Base-by-base conservation (phyloP, 2,888 invertebrate genomes). In the Pseudococcus viburni region DNA sequence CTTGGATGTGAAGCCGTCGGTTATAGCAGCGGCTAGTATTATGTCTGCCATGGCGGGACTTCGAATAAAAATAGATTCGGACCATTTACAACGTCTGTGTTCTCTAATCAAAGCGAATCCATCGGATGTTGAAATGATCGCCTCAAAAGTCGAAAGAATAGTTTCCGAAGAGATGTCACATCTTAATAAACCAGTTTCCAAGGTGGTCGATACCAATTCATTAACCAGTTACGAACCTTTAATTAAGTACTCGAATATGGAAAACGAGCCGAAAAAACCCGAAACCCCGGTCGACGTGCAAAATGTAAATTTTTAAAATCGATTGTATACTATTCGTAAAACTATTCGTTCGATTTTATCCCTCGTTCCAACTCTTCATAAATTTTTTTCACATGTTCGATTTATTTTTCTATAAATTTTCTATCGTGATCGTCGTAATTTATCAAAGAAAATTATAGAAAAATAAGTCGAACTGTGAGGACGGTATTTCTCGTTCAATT, bases 251-350 rank as follows among this genome's bases (percentile, higher is more conserved):
- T 12, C 39, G 85, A 64, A 26, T n/a, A 17, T 59, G 39, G 85
- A 51, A 33, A 59, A 51, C 59, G 59, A 51, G 73, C 48, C 80
- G 55, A 87, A 87, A 9, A 77, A 87, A 80, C 87, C 87, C 22
- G 87, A 87, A 83, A 80, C 87, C 80, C 80, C 87, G 55, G 55
- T 87, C 39, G 87, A 87, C n/a, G 87, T 87, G 42, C 87, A 80
- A 39, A 80, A 87, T 80, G 77, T 83, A 12, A 87, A 87, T 39
- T 87, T 87, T 12, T 87, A 55, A 87, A 19, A 55, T 46, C 7
- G 4, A 46, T 11, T n/a, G 17, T 55, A 12, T 55, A 26, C 11
- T 59, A n/a, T 9, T 59, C 59, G n/a, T 59, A 59, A 0, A 19
- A 9, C 5, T 9, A 59, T 59, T 33, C 17, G 26, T 73, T 33